phyloP scores from a whole-genome alignment of 2,888 invertebrate species.

The Pollenia amentaria region DNA sequence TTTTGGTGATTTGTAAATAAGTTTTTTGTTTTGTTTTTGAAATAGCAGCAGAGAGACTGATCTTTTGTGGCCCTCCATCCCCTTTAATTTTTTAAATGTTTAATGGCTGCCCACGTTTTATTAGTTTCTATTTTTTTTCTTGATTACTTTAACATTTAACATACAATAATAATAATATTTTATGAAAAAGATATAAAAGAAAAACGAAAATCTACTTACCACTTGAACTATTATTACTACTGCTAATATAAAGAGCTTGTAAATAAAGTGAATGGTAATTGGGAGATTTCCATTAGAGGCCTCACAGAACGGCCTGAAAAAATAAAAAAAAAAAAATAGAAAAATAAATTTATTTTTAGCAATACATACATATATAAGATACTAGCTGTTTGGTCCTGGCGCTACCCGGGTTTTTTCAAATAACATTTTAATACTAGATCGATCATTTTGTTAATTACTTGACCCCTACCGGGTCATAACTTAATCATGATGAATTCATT shows the following conservation, averaged over 20 bases:
- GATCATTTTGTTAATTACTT: too few relatives aligned
- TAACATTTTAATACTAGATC: too few relatives aligned
- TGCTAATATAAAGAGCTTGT: not conserved
- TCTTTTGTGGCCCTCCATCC: constrained; percentile 9
- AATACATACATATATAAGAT: too few relatives aligned
- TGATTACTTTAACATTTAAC: constrained; percentile 60
- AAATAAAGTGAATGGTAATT: constrained; percentile 35
- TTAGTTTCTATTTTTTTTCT: constrained; percentile 11
- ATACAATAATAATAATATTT: constrained; percentile 56
- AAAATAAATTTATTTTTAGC: not conserved
- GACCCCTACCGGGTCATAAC: too few relatives aligned
- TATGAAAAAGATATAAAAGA: constrained; percentile 44
- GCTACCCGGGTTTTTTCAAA: too few relatives aligned
- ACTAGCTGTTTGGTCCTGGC: too few relatives aligned
- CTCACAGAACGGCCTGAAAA: not conserved
- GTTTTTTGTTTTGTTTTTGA: too few relatives aligned
- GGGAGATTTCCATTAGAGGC: not conserved
- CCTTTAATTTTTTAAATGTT: constrained; percentile 15
- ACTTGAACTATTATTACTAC: constrained; percentile 9
- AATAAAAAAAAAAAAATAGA: too few relatives aligned
- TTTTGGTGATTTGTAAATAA: constrained; percentile 8
- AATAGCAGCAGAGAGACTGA: not conserved
- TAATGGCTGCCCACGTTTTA: constrained; percentile 48
- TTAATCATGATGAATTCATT: too few relatives aligned
- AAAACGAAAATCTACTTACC: constrained; percentile 25